phyloP scores from a whole-genome alignment of 2,113 vertebrate species.

The Paratilapia polleni region DNA sequence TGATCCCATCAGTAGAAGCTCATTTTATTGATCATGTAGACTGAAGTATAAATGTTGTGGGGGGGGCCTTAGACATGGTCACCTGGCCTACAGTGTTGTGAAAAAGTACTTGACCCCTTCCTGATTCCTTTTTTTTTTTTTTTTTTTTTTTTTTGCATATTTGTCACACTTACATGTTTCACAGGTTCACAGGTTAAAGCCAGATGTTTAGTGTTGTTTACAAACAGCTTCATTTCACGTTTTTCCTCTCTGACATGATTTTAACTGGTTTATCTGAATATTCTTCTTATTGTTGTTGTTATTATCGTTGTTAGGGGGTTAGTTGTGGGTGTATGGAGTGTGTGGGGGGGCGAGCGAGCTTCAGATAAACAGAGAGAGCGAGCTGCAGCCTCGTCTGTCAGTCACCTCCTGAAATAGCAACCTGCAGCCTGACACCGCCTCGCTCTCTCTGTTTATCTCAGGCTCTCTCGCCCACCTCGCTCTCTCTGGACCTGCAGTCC shows the following conservation, averaged over 20 bases:
- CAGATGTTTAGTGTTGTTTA: no score
- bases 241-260: neutral
- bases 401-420: constrained; percentile 60
- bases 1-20: no score
- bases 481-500: neutral
- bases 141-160: no score
- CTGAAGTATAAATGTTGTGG: no score
- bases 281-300: neutral
- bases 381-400: constrained; percentile 58
- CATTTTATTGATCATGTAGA: no score
- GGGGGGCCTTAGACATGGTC: no score
- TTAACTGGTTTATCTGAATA: no score
- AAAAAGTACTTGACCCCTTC: no score
- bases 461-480: constrained; percentile 15
- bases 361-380: neutral
- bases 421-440: constrained; percentile 69
- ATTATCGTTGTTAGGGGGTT: neutral
- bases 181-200: no score
- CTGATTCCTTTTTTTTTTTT: no score
- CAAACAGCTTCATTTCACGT: neutral
- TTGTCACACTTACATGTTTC: no score
- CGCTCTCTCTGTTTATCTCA: constrained; percentile 3
- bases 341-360: neutral
- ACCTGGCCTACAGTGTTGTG: no score
- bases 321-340: neutral